These are phyloP conservation scores for Ferrisia virgata DNA, from an alignment of 2,888 invertebrate genomes.

Conservation along the genomic window DNA sequence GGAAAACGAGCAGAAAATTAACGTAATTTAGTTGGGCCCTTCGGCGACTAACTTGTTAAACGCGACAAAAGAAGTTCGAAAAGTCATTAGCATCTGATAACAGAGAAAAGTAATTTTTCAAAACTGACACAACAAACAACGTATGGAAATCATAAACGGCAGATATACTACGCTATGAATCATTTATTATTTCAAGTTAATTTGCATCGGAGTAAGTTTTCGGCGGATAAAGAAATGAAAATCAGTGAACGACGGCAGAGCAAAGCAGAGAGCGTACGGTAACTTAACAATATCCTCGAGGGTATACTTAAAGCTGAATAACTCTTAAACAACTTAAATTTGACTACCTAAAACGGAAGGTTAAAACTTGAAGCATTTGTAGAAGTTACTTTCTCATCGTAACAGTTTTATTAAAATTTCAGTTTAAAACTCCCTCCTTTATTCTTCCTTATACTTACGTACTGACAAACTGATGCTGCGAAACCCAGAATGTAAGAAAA, in stretches of 20 bases:
- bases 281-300: constrained; percentile 26
- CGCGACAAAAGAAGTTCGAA: constrained; percentile 3
- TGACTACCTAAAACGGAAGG: constrained; percentile 34
- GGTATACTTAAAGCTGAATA: constrained; percentile 38
- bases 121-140: constrained; percentile 27
- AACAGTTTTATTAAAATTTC: constrained; percentile 26
- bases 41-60: constrained; percentile 5
- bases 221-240: constrained; percentile 26
- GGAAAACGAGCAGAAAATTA: neutral
- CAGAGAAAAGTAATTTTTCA: constrained; percentile 15
- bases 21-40: neutral
- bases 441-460: neutral
- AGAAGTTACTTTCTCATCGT: constrained; percentile 23
- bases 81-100: constrained; percentile 30
- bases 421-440: neutral
- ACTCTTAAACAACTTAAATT: constrained; percentile 36
- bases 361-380: constrained; percentile 32
- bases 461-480: constrained; percentile 8
- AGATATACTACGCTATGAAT: constrained; percentile 21
- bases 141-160: constrained; percentile 28
- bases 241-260: neutral
- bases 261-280: neutral
- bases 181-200: constrained; percentile 25
- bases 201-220: constrained; percentile 26
- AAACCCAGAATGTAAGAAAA: constrained; percentile 2